Evolutionary conservation across 2,797 vertebrate species (phyloP).

Genomic region (Sparus aurata): DNA sequence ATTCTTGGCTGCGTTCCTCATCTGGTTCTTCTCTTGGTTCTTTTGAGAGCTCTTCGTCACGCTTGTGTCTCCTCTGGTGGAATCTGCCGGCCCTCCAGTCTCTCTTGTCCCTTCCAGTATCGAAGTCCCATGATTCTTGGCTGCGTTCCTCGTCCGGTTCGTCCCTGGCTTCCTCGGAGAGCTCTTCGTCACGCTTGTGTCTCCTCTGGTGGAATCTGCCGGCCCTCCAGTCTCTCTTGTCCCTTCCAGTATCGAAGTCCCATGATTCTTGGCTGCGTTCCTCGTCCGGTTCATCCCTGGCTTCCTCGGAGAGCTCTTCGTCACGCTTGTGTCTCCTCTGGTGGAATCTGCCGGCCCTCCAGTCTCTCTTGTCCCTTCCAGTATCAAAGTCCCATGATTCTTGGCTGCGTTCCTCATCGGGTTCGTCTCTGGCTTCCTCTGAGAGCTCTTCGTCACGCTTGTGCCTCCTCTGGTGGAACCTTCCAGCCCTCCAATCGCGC

Average conservation of each 20-base stretch:
- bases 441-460: slow-evolving; percentile 66
- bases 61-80: slow-evolving; percentile 57
- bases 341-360: slow-evolving; percentile 71
- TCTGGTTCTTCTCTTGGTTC: slow-evolving; percentile 66
- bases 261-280: slow-evolving; percentile 69
- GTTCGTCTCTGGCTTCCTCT: slow-evolving; percentile 67
- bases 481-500: slow-evolving; percentile 71
- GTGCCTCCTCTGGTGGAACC: slow-evolving; percentile 78
- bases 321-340: slow-evolving; percentile 39
- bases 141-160: neutral
- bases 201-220: slow-evolving; percentile 77
- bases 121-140: neutral
- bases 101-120: neutral
- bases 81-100: neutral
- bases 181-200: slow-evolving; percentile 73
- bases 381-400: slow-evolving; percentile 65
- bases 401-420: slow-evolving; percentile 68
- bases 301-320: neutral
- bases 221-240: slow-evolving; percentile 72
- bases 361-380: slow-evolving; percentile 65
- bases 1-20: slow-evolving; percentile 74
- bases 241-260: slow-evolving; percentile 65
- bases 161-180: slow-evolving; percentile 63
- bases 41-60: slow-evolving; percentile 27
- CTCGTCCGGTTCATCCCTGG: neutral